These are phyloP conservation scores for Hestina assimilis DNA, from an alignment of 1,140 invertebrate genomes.

Conservation along the genomic window DNA sequence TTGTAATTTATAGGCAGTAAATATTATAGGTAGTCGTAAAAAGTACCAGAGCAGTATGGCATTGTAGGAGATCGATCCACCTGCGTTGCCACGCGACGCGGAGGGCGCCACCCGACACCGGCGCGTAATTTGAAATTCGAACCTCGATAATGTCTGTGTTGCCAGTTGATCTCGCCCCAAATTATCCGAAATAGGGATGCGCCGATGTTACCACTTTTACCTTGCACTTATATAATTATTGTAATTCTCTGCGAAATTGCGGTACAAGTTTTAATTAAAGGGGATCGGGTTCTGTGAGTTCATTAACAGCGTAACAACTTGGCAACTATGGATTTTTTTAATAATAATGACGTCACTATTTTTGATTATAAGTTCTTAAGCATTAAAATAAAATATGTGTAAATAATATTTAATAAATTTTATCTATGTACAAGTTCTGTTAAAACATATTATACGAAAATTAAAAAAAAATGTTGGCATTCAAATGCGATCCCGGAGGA, in stretches of 20 bases:
- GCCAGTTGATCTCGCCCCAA: conserved; percentile 52
- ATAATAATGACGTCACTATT: no score
- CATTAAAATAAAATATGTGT: no score
- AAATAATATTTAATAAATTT: no score
- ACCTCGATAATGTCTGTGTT: conserved; percentile 72
- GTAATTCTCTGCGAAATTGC: neutral
- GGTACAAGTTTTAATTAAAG: conserved; percentile 18
- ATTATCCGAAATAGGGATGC: conserved; percentile 57
- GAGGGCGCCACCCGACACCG: conserved; percentile 71
- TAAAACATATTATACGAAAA: neutral
- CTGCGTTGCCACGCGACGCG: conserved; percentile 69
- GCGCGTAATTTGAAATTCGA: conserved; percentile 75
- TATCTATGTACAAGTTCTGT: neutral
- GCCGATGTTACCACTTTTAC: conserved; percentile 25
- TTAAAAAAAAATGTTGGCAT: neutral
- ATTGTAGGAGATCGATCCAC: conserved; percentile 58
- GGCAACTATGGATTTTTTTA: no score
- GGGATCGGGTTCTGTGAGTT: neutral
- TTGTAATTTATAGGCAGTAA: no score
- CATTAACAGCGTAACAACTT: no score
- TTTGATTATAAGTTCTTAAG: no score
- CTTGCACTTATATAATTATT: conserved; percentile 26
- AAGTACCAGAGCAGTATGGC: conserved; percentile 26
- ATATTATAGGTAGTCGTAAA: neutral
- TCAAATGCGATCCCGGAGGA: neutral